Percentiles rank a stretch among this genome's conserved stretches.
Evolutionary conservation across 2,113 vertebrate species (phyloP).

Genomic region (Cyprinodon tularosa): DNA sequence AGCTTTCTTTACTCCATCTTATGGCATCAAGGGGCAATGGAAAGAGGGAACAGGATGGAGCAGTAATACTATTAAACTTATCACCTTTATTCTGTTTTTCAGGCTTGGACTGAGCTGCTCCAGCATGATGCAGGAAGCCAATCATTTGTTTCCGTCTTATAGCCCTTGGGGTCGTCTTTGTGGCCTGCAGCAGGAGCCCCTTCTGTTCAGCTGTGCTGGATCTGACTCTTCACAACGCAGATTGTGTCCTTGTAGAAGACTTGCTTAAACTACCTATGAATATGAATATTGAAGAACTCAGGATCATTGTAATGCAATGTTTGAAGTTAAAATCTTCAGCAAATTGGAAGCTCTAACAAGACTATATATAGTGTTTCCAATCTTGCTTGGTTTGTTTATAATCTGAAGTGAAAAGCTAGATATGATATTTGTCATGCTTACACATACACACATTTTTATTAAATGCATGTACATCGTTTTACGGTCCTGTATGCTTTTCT

Average conservation of each 20-base stretch:
- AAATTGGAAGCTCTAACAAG: constrained; percentile 24
- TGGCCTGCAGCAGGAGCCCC: constrained; percentile 70
- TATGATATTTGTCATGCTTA: no score
- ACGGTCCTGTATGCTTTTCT: neutral
- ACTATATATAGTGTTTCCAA: neutral
- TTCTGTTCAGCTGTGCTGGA: constrained; percentile 78
- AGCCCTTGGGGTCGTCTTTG: constrained; percentile 75
- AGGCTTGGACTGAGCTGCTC: constrained; percentile 71
- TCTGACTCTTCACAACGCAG: constrained; percentile 64
- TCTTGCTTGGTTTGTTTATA: constrained; percentile 15
- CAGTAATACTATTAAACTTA: neutral
- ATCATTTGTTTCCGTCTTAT: constrained; percentile 77
- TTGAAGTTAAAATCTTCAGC: constrained; percentile 8
- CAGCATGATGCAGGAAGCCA: constrained; percentile 53
- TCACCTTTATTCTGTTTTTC: neutral
- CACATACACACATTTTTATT: neutral
- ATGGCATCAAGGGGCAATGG: neutral
- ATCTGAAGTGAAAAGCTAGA: neutral
- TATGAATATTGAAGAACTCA: constrained; percentile 3
- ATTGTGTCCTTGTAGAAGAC: constrained; percentile 76
- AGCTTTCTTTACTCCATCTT: no score
- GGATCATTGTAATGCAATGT: neutral
- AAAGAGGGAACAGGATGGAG: neutral
- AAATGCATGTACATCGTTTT: neutral
- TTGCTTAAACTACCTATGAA: constrained; percentile 55